These are phyloP conservation scores for Sesamia nonagrioides DNA, from an alignment of 1,140 invertebrate species.

Conservation along the genomic window DNA sequence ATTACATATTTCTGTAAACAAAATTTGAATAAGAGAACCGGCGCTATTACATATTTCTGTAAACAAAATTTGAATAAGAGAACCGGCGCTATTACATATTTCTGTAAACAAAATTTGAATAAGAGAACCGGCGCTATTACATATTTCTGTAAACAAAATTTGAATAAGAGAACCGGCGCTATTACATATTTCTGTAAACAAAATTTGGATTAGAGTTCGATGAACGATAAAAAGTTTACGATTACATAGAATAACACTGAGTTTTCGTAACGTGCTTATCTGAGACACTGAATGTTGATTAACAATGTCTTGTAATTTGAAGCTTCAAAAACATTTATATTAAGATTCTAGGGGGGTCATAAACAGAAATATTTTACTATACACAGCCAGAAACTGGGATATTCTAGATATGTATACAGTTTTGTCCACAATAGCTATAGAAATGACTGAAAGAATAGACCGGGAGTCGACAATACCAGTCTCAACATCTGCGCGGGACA, in stretches of 20 bases:
- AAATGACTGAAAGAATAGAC: slow-evolving; percentile 12
- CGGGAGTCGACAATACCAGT: slow-evolving; percentile 8
- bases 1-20: too few species aligned
- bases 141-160: too few species aligned
- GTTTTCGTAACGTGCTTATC: slow-evolving; percentile 4
- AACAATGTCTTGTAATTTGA: background rate
- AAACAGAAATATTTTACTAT: background rate
- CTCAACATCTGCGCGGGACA: slow-evolving; percentile 30
- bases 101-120: too few species aligned
- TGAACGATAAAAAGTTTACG: slow-evolving; percentile 1
- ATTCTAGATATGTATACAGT: background rate
- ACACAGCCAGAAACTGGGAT: background rate
- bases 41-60: too few species aligned
- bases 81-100: too few species aligned
- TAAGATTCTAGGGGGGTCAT: too few species aligned
- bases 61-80: too few species aligned
- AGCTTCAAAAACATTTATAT: background rate
- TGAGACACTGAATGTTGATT: background rate
- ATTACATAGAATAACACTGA: background rate
- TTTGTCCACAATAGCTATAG: slow-evolving; percentile 19
- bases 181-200: background rate
- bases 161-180: too few species aligned
- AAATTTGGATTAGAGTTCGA: background rate
- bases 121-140: too few species aligned
- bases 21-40: too few species aligned